Percentiles rank a stretch among this genome's conserved stretches.
Conservation (phyloP, 2,113 vertebrate genomes). For the Pterocles orientalis region DNA sequence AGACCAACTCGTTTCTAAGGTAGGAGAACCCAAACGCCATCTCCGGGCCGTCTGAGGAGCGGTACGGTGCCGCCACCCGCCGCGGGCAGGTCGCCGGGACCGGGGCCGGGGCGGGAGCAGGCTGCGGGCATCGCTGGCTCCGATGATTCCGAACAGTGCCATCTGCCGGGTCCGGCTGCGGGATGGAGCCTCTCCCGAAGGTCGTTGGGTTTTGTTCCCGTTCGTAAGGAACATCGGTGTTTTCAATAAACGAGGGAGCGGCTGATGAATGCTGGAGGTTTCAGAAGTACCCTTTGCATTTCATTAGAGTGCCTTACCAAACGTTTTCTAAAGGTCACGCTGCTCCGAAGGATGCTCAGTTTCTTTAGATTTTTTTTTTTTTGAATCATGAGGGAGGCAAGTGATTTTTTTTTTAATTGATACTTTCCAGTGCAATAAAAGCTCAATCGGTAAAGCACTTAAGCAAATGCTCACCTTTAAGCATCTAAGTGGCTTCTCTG, state of each 20-base stretch:
- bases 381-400: not conserved
- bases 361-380: not conserved
- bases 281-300: not conserved
- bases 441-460: slow-evolving; percentile 44
- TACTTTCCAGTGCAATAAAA: slow-evolving; percentile 4
- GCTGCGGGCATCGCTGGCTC: not conserved
- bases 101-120: not conserved
- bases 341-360: not conserved
- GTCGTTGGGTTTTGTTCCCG: not conserved
- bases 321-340: not conserved
- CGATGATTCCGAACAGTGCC: slow-evolving; percentile 23
- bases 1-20: not conserved
- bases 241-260: not conserved
- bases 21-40: rapidly evolving
- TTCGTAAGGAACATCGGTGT: not conserved
- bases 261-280: not conserved
- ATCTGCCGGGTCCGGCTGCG: slow-evolving; percentile 8
- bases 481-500: slow-evolving; percentile 2
- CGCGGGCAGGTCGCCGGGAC: not conserved
- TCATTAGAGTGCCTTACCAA: not conserved
- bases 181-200: too few relatives aligned
- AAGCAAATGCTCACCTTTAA: slow-evolving; percentile 18
- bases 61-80: rapidly evolving
- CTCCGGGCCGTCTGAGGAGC: rapidly evolving
- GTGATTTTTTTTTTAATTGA: not conserved